These are phyloP conservation scores for Melieria crassipennis DNA, from an alignment of 2,888 invertebrate genomes.

Conservation along the genomic window DNA sequence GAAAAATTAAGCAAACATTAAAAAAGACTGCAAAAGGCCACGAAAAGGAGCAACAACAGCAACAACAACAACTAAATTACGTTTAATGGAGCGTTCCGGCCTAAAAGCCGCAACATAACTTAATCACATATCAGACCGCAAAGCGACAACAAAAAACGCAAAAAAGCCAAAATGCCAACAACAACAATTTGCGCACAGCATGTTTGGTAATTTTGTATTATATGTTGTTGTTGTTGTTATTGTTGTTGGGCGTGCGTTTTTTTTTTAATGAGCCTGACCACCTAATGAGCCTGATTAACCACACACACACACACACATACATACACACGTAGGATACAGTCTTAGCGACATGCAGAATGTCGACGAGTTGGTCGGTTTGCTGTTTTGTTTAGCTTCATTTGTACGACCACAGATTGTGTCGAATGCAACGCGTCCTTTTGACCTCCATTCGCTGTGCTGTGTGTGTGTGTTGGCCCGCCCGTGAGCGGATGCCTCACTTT, in stretches of 20 bases:
- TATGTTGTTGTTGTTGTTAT: neutral
- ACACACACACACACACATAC: constrained; percentile 36
- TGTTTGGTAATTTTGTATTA: neutral
- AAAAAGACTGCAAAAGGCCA: constrained; percentile 30
- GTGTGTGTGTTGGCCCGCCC: constrained; percentile 11
- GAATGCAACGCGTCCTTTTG: constrained; percentile 62
- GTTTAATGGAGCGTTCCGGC: constrained; percentile 59
- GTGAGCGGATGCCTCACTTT: constrained; percentile 36
- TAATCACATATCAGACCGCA: constrained; percentile 56
- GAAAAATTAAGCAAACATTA: constrained; percentile 31
- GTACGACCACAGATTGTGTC: constrained; percentile 57
- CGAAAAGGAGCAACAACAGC: constrained; percentile 38
- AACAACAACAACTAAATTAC: constrained; percentile 56
- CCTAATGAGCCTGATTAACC: constrained; percentile 64
- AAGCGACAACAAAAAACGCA: constrained; percentile 17
- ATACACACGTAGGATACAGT: neutral
- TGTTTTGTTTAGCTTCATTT: constrained; percentile 55
- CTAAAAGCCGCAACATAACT: constrained; percentile 57
- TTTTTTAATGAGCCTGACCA: constrained; percentile 50
- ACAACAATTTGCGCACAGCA: neutral
- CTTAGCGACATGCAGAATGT: neutral
- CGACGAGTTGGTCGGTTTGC: constrained; percentile 6
- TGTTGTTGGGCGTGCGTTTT: constrained; percentile 2
- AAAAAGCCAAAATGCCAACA: constrained; percentile 5
- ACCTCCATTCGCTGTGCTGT: constrained; percentile 44